A percentile compares a stretch with the other conserved stretches of the same genome.
Conservation (phyloP, 2,888 invertebrate genomes). For the Chironomus tentans region DNA sequence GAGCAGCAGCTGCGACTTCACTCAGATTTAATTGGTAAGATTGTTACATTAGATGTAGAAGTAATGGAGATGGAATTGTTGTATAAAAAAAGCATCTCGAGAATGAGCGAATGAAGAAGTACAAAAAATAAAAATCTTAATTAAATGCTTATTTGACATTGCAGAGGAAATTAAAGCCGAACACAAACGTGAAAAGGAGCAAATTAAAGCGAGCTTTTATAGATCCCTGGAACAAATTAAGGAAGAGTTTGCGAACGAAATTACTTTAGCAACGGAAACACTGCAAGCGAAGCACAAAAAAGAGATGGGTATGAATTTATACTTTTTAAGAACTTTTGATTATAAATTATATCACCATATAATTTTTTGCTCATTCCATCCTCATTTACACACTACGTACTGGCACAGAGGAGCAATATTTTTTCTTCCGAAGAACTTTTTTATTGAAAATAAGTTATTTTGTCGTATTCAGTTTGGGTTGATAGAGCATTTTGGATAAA, state of each 20-base stretch:
- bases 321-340: not conserved
- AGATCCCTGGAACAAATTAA: conserved; percentile 47
- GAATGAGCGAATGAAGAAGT: not conserved
- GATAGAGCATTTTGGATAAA: too few species aligned
- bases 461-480: too few species aligned
- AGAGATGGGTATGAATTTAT: conserved; percentile 51
- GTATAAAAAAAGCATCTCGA: not conserved
- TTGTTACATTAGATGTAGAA: not conserved
- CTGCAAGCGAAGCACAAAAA: conserved; percentile 54
- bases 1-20: conserved; percentile 39
- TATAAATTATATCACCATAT: not conserved
- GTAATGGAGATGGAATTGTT: not conserved
- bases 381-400: too few species aligned
- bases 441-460: too few species aligned
- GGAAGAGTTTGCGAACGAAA: conserved; percentile 40
- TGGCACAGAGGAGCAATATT: too few species aligned
- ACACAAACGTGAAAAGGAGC: conserved; percentile 58
- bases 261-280: conserved; percentile 48
- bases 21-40: conserved; percentile 36
- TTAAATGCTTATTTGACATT: conserved; percentile 13
- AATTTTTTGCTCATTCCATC: not conserved
- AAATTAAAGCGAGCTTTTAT: conserved; percentile 64
- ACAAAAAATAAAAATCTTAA: conserved; percentile 1
- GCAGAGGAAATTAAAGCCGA: conserved; percentile 42
- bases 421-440: not conserved